phyloP scores from a whole-genome alignment of 2,113 vertebrate species.

The Marmota monax region DNA sequence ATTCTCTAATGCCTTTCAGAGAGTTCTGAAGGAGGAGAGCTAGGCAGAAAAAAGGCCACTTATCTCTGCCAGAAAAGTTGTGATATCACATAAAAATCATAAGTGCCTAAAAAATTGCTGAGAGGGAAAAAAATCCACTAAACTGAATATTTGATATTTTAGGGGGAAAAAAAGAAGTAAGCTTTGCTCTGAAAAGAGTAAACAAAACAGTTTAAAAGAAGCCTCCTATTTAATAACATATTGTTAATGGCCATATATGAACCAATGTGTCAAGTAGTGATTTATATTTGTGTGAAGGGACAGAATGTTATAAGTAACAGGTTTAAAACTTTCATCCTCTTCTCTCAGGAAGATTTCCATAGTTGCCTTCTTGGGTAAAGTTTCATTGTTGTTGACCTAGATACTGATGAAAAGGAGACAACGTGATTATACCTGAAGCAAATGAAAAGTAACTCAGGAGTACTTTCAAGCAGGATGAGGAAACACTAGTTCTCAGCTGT shows the following conservation, averaged over 20 bases:
- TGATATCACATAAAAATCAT: not conserved
- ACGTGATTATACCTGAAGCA: not conserved
- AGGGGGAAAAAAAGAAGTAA: not conserved
- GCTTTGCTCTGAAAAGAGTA: not conserved
- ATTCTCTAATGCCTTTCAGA: not conserved
- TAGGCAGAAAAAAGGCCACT: not conserved
- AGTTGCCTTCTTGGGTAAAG: not conserved
- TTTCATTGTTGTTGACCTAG: not conserved
- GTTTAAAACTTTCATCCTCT: not conserved
- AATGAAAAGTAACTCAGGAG: not conserved
- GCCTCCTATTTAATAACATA: not conserved
- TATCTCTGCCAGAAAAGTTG: not conserved
- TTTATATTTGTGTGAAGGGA: not conserved
- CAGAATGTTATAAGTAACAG: not conserved
- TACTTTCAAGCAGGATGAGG: not conserved
- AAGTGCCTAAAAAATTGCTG: not conserved
- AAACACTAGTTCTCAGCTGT: not conserved
- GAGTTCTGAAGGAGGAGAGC: not conserved
- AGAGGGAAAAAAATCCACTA: not conserved
- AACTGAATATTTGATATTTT: not conserved
- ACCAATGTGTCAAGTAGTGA: not conserved
- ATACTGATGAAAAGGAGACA: not conserved
- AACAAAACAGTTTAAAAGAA: not conserved
- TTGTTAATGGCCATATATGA: not conserved
- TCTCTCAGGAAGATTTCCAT: not conserved